Evolutionary conservation across 1,140 invertebrate species (phyloP).

Genomic region (Sogatella furcifera): DNA sequence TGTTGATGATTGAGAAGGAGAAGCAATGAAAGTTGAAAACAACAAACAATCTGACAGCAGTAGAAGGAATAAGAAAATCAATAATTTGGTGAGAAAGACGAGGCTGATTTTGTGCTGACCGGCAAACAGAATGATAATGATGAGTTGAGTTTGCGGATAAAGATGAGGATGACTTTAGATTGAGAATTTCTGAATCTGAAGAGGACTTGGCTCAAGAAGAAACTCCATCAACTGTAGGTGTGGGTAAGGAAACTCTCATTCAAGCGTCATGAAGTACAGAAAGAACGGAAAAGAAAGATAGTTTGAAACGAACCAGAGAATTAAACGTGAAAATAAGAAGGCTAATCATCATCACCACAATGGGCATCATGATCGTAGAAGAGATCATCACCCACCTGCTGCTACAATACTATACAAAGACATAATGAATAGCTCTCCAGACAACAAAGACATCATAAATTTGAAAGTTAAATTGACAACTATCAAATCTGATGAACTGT

Average conservation of each 20-base stretch:
- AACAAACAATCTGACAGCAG: too few species aligned
- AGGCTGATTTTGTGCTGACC: background rate
- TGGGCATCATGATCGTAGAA: conserved; percentile 12
- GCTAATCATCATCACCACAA: conserved; percentile 25
- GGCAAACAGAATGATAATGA: background rate
- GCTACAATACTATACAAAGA: conserved; percentile 26
- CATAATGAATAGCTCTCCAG: too few species aligned
- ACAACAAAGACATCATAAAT: conserved; percentile 24
- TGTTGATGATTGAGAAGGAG: too few species aligned
- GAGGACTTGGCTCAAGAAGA: conserved; percentile 9
- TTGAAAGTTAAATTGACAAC: conserved; percentile 27
- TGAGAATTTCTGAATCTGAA: conserved; percentile 8
- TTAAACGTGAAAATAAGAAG: conserved; percentile 19
- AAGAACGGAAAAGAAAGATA: conserved; percentile 8
- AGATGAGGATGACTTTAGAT: conserved; percentile 14
- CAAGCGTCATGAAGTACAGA: background rate
- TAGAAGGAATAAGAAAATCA: background rate
- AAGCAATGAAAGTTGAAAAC: too few species aligned
- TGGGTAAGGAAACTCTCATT: conserved; percentile 14
- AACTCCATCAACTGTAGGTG: conserved; percentile 10
- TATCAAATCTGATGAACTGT: conserved; percentile 4
- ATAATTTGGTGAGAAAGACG: background rate
- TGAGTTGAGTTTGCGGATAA: too few species aligned
- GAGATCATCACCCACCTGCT: conserved; percentile 12
- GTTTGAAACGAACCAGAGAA: background rate